phyloP scores from a whole-genome alignment of 2,888 invertebrate species.

The Acrobasis suavella region DNA sequence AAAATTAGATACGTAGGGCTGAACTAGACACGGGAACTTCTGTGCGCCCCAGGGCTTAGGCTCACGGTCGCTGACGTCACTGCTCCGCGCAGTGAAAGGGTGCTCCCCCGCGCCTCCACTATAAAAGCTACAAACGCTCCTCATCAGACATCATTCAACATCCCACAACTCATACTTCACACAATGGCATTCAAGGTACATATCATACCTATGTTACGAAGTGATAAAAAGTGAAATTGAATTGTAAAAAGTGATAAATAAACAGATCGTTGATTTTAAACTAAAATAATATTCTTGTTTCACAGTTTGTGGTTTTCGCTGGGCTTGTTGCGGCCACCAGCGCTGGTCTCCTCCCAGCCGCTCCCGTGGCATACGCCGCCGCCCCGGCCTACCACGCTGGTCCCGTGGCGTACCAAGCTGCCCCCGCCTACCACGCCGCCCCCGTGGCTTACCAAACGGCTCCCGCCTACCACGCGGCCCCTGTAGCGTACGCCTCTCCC shows the following conservation, averaged over 20 bases:
- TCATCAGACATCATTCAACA: conserved; percentile 69
- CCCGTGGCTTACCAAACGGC: conserved; percentile 49
- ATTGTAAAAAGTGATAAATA: conserved; percentile 19
- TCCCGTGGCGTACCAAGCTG: conserved; percentile 40
- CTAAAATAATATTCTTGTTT: conserved; percentile 35
- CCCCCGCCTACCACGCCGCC: conserved; percentile 36
- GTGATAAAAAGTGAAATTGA: conserved; percentile 24
- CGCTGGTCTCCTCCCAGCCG: conserved; percentile 59
- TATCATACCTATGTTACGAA: conserved; percentile 27
- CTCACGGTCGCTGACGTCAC: conserved; percentile 61
- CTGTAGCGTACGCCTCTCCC: conserved; percentile 41
- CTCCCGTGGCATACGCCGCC: conserved; percentile 46
- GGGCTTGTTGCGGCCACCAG: conserved; percentile 65
- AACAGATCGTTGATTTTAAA: conserved; percentile 13
- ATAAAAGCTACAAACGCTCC: conserved; percentile 69
- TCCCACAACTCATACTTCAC: conserved; percentile 57
- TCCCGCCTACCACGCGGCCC: conserved; percentile 44
- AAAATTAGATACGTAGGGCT: conserved; percentile 3
- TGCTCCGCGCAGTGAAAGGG: conserved; percentile 69
- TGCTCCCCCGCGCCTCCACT: conserved; percentile 62
- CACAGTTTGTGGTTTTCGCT: conserved; percentile 63
- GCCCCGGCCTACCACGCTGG: conserved; percentile 43
- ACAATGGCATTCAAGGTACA: conserved; percentile 78
- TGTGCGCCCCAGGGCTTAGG: conserved; percentile 57
- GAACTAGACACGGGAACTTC: conserved; percentile 37